Evolutionary conservation across 2,113 vertebrate genomes (phyloP).

Genomic region (Malaclemys terrapin): DNA sequence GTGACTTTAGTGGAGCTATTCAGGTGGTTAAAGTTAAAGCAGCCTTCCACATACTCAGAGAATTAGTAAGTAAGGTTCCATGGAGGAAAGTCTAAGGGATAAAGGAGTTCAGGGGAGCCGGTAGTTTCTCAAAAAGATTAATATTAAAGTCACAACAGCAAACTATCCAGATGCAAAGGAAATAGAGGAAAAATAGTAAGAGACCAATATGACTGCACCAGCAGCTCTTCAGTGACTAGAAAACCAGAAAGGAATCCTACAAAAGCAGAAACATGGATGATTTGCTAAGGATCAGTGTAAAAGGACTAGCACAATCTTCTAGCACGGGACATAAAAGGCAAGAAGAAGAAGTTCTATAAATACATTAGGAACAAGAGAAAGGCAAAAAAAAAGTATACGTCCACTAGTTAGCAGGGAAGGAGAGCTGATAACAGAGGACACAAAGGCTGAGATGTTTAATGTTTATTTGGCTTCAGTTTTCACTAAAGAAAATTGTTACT

Average conservation of each 20-base stretch:
- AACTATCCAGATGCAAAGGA: neutral
- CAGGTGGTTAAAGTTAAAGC: neutral
- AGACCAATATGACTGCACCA: neutral
- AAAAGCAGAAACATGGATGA: neutral
- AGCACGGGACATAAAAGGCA: neutral
- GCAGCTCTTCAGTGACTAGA: neutral
- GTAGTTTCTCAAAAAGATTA: neutral
- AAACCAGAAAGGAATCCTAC: neutral
- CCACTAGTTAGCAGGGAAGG: neutral
- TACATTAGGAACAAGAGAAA: neutral
- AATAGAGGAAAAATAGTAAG: neutral
- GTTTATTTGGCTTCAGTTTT: neutral
- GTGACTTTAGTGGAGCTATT: neutral
- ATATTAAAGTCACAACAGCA: neutral
- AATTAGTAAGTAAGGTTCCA: neutral
- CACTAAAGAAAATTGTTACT: neutral
- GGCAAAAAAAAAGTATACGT: neutral
- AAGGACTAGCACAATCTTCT: neutral
- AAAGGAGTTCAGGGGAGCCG: neutral
- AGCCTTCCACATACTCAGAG: neutral
- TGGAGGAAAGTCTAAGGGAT: neutral
- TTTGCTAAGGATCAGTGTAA: neutral
- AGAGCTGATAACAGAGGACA: neutral
- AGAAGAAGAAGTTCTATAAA: neutral
- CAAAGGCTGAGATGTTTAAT: neutral